phyloP scores from a whole-genome alignment of 1,140 invertebrate genomes.

The Pachyrhynchus sulphureomaculatus region DNA sequence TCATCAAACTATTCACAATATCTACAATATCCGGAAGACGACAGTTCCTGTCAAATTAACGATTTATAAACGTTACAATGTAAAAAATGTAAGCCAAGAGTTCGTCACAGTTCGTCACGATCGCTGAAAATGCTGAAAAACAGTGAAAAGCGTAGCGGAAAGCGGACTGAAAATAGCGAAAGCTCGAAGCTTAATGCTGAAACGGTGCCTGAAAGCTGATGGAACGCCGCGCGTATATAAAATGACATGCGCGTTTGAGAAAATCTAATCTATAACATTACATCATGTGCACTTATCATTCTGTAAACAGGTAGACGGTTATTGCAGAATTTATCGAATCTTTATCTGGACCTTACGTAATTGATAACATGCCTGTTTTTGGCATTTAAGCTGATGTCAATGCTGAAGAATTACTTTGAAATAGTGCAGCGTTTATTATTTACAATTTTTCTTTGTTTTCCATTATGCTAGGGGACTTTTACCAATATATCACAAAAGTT shows the following conservation, averaged over 20 bases:
- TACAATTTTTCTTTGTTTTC: too few species aligned
- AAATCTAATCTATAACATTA: slow-evolving; percentile 51
- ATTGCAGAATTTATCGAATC: slow-evolving; percentile 15
- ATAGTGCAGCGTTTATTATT: too few species aligned
- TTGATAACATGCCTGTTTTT: background rate
- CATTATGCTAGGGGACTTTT: too few species aligned
- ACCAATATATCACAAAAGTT: too few species aligned
- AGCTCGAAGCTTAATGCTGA: slow-evolving; percentile 37
- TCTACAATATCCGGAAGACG: too few species aligned
- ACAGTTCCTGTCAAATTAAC: background rate
- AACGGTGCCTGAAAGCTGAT: slow-evolving; percentile 30
- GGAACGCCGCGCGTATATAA: slow-evolving; percentile 36
- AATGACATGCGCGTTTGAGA: slow-evolving; percentile 47
- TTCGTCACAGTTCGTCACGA: background rate
- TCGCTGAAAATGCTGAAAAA: slow-evolving; percentile 4
- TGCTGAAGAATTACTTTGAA: too few species aligned
- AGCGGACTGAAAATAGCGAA: slow-evolving; percentile 24
- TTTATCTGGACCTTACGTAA: background rate
- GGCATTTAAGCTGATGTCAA: background rate
- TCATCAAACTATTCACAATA: too few species aligned
- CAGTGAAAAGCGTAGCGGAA: slow-evolving; percentile 5
- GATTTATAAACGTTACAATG: slow-evolving; percentile 1
- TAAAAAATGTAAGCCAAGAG: slow-evolving; percentile 13
- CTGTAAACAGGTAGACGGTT: slow-evolving; percentile 32
- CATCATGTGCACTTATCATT: slow-evolving; percentile 37